These are phyloP conservation scores for Syngnathus acus DNA, from an alignment of 2,797 vertebrate species.

Conservation along the genomic window DNA sequence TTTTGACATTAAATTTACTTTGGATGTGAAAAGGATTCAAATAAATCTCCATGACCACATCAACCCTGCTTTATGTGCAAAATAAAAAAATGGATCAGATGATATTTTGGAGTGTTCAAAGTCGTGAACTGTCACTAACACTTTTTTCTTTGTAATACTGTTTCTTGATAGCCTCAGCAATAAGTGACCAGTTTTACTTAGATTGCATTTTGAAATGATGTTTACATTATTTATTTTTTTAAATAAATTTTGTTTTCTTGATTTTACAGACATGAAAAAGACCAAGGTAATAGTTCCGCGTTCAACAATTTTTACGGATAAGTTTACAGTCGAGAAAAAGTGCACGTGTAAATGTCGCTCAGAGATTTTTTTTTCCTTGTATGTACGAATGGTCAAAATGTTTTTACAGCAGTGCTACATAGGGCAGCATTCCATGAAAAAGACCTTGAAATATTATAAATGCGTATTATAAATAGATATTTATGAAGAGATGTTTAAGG, in stretches of 20 bases:
- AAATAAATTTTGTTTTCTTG: background rate
- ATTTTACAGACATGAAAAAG: background rate
- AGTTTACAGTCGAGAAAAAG: background rate
- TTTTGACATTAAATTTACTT: background rate
- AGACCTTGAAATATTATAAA: background rate
- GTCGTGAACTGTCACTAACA: background rate
- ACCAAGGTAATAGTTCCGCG: background rate
- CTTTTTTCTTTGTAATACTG: background rate
- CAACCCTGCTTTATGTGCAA: background rate
- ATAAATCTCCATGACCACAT: background rate
- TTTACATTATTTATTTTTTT: background rate
- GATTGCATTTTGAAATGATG: background rate
- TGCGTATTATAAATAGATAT: background rate
- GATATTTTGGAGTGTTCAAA: background rate
- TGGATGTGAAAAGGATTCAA: background rate
- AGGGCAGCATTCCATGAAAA: conserved; percentile 11
- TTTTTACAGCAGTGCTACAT: background rate
- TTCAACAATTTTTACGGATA: background rate
- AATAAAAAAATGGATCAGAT: background rate
- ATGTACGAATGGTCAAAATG: background rate
- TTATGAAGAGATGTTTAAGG: background rate
- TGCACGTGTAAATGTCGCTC: background rate
- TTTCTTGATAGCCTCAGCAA: conserved; percentile 1
- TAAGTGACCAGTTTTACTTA: background rate
- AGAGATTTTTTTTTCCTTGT: background rate